These are phyloP conservation scores for Drosophila gunungcola DNA, from an alignment of 1,140 invertebrate genomes.

Conservation along the genomic window DNA sequence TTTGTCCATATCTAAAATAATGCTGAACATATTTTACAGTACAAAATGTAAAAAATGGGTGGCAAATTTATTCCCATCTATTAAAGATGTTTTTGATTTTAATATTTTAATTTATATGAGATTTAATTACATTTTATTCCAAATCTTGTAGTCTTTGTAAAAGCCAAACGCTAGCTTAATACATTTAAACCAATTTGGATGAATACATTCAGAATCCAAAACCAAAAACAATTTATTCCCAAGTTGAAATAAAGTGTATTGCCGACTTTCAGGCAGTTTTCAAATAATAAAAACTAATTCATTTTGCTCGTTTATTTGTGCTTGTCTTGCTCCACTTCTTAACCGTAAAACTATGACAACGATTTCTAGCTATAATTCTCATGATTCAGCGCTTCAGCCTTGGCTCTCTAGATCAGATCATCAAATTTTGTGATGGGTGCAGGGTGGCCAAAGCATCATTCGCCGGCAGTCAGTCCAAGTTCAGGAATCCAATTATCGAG, in stretches of 20 bases:
- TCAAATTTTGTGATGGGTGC: not conserved
- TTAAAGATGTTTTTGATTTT: too few species aligned
- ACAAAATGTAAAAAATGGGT: too few species aligned
- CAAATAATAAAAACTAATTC: not conserved
- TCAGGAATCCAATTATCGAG: constrained; percentile 78
- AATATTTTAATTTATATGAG: too few species aligned
- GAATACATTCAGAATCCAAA: not conserved
- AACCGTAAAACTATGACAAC: constrained; percentile 1
- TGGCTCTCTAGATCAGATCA: constrained; percentile 31
- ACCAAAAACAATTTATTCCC: not conserved
- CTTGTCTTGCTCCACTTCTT: constrained; percentile 10
- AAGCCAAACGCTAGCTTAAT: too few species aligned
- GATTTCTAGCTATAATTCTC: constrained; percentile 35
- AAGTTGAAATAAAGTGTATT: not conserved
- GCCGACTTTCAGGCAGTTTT: constrained; percentile 48
- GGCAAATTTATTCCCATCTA: too few species aligned
- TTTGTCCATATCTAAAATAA: too few species aligned
- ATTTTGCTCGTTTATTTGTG: constrained; percentile 25
- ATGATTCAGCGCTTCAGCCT: constrained; percentile 38
- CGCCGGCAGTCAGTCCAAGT: constrained; percentile 69
- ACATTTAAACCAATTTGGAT: too few species aligned
- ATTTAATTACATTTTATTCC: too few species aligned
- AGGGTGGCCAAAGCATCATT: not conserved
- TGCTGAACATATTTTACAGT: too few species aligned
- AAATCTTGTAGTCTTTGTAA: too few species aligned